A percentile compares a stretch with the other conserved stretches of the same genome.
These are phyloP conservation scores for Molanna angustata DNA, from an alignment of 2,888 invertebrate species.

Conservation along the genomic window DNA sequence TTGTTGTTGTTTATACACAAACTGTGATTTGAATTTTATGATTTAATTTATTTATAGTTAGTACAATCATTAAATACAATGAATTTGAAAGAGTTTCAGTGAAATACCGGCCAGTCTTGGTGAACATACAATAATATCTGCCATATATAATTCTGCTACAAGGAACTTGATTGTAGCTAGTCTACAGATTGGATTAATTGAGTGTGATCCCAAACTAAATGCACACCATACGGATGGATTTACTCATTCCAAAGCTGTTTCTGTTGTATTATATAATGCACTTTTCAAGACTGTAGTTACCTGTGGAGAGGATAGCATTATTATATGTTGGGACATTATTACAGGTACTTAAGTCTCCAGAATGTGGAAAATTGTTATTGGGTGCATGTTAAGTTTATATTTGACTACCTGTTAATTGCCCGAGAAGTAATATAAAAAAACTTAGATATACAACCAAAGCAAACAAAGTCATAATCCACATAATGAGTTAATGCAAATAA, in stretches of 20 bases:
- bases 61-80: too few relatives aligned
- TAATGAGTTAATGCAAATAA: too few relatives aligned
- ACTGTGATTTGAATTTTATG: too few relatives aligned
- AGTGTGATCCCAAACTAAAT: conserved; percentile 64
- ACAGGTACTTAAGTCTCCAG: conserved; percentile 45
- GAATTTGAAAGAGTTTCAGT: conserved; percentile 59
- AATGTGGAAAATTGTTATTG: too few relatives aligned
- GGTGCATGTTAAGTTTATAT: too few relatives aligned
- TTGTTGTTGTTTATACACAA: too few relatives aligned
- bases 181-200: conserved; percentile 60
- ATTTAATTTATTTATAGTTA: too few relatives aligned
- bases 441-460: too few relatives aligned
- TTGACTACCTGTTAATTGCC: too few relatives aligned
- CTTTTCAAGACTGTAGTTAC: conserved; percentile 73
- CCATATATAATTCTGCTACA: conserved; percentile 64
- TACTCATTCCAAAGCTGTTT: conserved; percentile 67
- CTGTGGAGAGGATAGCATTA: conserved; percentile 74
- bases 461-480: too few relatives aligned
- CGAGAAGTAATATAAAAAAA: too few relatives aligned
- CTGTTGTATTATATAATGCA: conserved; percentile 72
- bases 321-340: conserved; percentile 79
- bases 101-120: conserved; percentile 61
- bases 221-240: conserved; percentile 69
- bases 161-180: conserved; percentile 67
- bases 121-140: conserved; percentile 57